phyloP scores from a whole-genome alignment of 2,888 invertebrate species.

The Eupithecia tripunctaria region DNA sequence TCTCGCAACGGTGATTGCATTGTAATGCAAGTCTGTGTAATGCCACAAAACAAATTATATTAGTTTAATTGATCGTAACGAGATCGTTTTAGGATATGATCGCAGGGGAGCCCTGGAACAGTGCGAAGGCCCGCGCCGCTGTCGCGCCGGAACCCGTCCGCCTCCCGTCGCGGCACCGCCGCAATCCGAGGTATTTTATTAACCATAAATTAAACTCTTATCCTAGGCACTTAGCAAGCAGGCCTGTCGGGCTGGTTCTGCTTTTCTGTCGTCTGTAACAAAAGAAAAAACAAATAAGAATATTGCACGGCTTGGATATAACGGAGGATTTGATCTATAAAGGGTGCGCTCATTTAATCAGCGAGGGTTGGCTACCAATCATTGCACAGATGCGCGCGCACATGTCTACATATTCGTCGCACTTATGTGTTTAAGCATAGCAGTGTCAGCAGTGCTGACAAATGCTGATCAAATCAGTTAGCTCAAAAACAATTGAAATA shows the following conservation, averaged over 20 bases:
- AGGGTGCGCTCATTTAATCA: constrained; percentile 59
- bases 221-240: constrained; percentile 73
- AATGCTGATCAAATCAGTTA: constrained; percentile 43
- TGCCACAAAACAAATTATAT: constrained; percentile 78
- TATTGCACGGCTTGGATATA: constrained; percentile 36
- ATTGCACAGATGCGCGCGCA: constrained; percentile 76
- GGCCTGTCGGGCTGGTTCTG: constrained; percentile 86
- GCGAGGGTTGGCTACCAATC: constrained; percentile 63
- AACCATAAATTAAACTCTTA: constrained; percentile 76
- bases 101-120: constrained; percentile 76
- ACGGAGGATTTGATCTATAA: constrained; percentile 42
- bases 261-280: constrained; percentile 87
- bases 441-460: constrained; percentile 45
- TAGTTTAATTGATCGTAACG: constrained; percentile 82
- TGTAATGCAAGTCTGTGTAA: constrained; percentile 81
- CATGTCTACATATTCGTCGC: constrained; percentile 55
- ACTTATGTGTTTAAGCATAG: constrained; percentile 44
- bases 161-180: constrained; percentile 50
- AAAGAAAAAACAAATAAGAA: constrained; percentile 62
- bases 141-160: constrained; percentile 43
- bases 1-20: constrained; percentile 68
- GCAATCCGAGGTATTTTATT: constrained; percentile 72
- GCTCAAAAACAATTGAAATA: constrained; percentile 33
- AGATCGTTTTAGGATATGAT: constrained; percentile 83
- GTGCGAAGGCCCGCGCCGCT: constrained; percentile 54